Evolutionary conservation across 2,888 invertebrate genomes (phyloP).

Genomic region (Mamestra brassicae): DNA sequence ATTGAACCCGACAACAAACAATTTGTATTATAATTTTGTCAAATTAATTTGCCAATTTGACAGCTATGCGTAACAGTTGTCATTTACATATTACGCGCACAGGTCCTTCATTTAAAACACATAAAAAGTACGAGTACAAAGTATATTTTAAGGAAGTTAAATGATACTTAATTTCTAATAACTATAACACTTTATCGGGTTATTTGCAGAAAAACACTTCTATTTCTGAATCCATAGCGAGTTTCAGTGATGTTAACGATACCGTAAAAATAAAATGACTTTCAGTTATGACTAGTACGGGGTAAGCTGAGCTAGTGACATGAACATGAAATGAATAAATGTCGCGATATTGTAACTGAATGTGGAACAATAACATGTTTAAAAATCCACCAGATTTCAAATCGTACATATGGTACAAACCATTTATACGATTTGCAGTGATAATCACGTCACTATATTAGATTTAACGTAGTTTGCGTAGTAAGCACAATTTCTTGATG

Average conservation of each 20-base stretch:
- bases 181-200: background rate
- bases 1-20: constrained; percentile 83
- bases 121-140: background rate
- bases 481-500: background rate
- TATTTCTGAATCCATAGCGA: constrained; percentile 17
- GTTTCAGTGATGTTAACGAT: constrained; percentile 28
- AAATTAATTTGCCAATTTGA: constrained; percentile 43
- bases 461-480: background rate
- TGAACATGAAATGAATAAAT: constrained; percentile 23
- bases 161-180: background rate
- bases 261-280: constrained; percentile 24
- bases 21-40: constrained; percentile 83
- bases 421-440: background rate
- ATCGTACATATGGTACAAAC: background rate
- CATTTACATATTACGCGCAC: constrained; percentile 25
- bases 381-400: constrained; percentile 2
- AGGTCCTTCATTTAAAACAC: background rate
- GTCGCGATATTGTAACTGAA: constrained; percentile 10
- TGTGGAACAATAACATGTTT: constrained; percentile 15
- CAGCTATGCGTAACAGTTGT: constrained; percentile 23
- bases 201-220: constrained; percentile 4
- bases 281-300: constrained; percentile 7
- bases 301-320: constrained; percentile 11
- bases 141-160: background rate
- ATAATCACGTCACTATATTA: background rate